These are phyloP conservation scores for Holotrichia oblita DNA, from an alignment of 1,140 invertebrate species.

Conservation along the genomic window DNA sequence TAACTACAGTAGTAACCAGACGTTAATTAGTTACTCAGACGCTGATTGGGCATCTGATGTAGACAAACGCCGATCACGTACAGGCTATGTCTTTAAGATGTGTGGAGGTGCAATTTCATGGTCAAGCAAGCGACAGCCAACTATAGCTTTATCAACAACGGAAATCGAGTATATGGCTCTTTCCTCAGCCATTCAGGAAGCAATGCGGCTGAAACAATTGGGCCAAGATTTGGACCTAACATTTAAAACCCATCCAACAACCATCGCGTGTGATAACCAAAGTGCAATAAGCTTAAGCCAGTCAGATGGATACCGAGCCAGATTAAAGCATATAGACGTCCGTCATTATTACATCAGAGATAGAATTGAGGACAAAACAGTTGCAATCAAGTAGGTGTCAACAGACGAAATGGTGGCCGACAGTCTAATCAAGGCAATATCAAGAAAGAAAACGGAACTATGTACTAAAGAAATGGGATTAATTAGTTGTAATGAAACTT, in stretches of 20 bases:
- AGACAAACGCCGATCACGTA: background rate
- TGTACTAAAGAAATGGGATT: background rate
- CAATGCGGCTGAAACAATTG: background rate
- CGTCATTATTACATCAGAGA: conserved; percentile 18
- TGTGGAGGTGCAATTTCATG: background rate
- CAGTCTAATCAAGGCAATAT: background rate
- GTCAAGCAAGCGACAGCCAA: background rate
- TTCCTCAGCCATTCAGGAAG: background rate
- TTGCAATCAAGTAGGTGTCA: background rate
- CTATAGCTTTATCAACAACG: background rate
- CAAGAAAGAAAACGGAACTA: background rate
- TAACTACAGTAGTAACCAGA: background rate
- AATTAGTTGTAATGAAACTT: background rate
- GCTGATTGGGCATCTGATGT: background rate
- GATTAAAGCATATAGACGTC: conserved; percentile 33
- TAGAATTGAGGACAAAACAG: background rate
- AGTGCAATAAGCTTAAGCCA: background rate
- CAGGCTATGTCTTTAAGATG: background rate
- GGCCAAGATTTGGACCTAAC: background rate
- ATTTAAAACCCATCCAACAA: background rate
- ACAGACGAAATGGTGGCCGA: conserved; percentile 13
- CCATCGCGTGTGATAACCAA: background rate
- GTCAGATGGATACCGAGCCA: background rate
- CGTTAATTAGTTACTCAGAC: background rate
- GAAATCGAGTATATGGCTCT: background rate